phyloP scores from a whole-genome alignment of 2,797 vertebrate species.

The Malacoraja senta region DNA sequence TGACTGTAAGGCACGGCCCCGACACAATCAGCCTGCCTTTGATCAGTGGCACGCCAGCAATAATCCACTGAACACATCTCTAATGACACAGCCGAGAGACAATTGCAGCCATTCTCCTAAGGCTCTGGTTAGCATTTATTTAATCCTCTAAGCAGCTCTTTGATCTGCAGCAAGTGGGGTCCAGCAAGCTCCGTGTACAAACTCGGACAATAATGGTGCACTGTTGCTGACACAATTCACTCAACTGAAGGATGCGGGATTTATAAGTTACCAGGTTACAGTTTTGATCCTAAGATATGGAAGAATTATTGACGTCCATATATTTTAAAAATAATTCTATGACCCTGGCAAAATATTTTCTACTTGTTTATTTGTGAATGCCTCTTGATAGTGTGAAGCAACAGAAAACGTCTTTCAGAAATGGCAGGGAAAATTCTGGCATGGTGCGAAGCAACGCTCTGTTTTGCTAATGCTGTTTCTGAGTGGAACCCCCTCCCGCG shows the following conservation, averaged over 20 bases:
- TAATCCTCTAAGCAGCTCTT: slow-evolving; percentile 37
- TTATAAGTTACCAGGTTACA: neutral
- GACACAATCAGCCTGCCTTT: slow-evolving; percentile 31
- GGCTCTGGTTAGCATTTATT: slow-evolving; percentile 37
- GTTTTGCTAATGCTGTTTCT: neutral
- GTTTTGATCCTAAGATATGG: neutral
- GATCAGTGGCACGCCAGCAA: slow-evolving; percentile 10
- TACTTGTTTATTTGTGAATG: neutral
- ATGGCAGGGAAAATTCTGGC: neutral
- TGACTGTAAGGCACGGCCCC: slow-evolving; percentile 15
- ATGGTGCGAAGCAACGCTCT: neutral
- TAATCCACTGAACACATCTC: slow-evolving; percentile 35
- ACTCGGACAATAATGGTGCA: slow-evolving; percentile 12
- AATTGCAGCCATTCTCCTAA: slow-evolving; percentile 35
- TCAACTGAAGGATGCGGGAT: neutral
- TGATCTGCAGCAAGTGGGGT: slow-evolving; percentile 28
- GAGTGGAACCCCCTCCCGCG: neutral
- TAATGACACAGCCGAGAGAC: slow-evolving; percentile 37
- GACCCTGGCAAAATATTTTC: neutral
- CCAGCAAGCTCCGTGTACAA: neutral
- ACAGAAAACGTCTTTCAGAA: neutral
- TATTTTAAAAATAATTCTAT: neutral
- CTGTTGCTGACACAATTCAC: slow-evolving; percentile 26
- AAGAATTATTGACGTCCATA: neutral
- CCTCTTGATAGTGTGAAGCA: neutral